Evolutionary conservation across 2,888 invertebrate species (phyloP), one percentile per base, ranked within the genome.

Genomic region (Caenorhabditis sp.): DNA sequence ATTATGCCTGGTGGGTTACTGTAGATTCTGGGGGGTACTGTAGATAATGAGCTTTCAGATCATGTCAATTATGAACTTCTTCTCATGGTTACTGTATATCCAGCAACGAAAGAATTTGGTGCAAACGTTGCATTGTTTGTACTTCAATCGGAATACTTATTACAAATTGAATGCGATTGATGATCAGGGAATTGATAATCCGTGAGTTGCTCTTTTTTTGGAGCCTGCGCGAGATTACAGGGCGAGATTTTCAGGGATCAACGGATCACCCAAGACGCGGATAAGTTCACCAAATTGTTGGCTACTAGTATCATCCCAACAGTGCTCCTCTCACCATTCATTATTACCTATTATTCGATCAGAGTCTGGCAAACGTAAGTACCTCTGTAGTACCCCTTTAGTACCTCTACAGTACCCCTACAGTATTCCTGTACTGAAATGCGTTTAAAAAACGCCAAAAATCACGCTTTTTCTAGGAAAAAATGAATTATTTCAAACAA

Each of bases 241-340:
- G 8, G 59, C 8, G 2, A 54, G 20, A 36, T 63, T 84, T 88
- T 31, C 84, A 89, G 89, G 26, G 91, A 91, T 79, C 91, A 91
- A 83, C 83, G 91, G 38, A 90, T 91, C 61, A 89, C 90, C 14
- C 90, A 90, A 81, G 91, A 91, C 87, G 89, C 90, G 1, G 90
- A 90, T 69, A 85, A 83, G 70, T 84, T 90, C 74, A 90, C 90
- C 74, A 83, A 85, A 26, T 83, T 87, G 0, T 88, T 90, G 63
- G 88, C 88, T 4, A 76, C 88, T 4, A 77, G 73, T 21, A 75
- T 84, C 25, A 59, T 83, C 3, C 83, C 83, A 2, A 66, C 71
- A 25, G 66, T 76, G 23, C 73, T 89, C n/a, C 83, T 89, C 14
- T 81, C 88, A 5, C 91, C 91, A 8, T 90, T 90, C 80, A 89